phyloP scores from a whole-genome alignment of 1,140 invertebrate genomes.

The Caenorhabditis tropicalis region DNA sequence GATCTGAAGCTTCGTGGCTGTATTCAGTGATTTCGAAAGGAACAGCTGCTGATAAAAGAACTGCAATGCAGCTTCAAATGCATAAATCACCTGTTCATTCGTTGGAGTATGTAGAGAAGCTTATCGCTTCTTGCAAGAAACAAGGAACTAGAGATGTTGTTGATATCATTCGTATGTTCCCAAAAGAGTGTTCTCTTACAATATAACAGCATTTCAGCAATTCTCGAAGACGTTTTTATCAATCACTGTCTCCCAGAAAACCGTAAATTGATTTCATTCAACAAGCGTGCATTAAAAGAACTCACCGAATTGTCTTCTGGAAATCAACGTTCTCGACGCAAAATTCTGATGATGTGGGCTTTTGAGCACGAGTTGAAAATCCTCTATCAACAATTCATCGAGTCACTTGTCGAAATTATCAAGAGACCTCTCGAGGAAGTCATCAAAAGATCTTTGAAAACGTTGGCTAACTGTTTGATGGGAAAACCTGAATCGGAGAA shows the following conservation, averaged over 20 bases:
- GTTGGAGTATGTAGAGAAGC: conserved; percentile 78
- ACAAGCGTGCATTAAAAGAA: conserved; percentile 76
- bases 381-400: conserved; percentile 80
- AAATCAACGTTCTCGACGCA: conserved; percentile 73
- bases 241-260: conserved; percentile 80
- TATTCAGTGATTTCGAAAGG: conserved; percentile 42
- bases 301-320: conserved; percentile 71
- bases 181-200: conserved; percentile 43
- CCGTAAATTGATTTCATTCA: conserved; percentile 80
- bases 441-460: conserved; percentile 58
- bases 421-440: conserved; percentile 63
- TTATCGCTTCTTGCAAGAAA: conserved; percentile 76
- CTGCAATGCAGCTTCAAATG: conserved; percentile 79
- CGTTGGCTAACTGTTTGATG: conserved; percentile 81
- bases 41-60: conserved; percentile 79
- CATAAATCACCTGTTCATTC: conserved; percentile 77
- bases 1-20: conserved; percentile 51
- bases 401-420: conserved; percentile 77
- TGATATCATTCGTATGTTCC: conserved; percentile 76
- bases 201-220: conserved; percentile 74
- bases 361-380: conserved; percentile 86
- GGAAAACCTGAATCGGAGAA: conserved; percentile 86
- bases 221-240: conserved; percentile 82
- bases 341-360: conserved; percentile 76
- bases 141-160: conserved; percentile 79